Percentiles rank a stretch among this genome's conserved stretches.
Conservation (phyloP, 2,113 vertebrate species). For the Taurulus bubalis region DNA sequence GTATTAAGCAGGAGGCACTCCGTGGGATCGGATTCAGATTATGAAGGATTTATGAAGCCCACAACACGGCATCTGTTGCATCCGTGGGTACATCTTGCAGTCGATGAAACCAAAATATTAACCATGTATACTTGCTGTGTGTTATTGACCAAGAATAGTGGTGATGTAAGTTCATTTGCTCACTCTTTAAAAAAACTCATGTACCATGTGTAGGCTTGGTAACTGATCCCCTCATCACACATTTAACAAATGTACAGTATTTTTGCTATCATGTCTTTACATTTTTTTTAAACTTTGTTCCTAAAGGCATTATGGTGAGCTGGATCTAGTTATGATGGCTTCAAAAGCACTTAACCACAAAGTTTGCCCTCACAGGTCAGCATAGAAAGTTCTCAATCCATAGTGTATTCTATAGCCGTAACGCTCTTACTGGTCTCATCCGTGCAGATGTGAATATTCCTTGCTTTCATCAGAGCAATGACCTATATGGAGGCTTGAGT, state of each 20-base stretch:
- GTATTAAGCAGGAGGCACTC: conserved; percentile 55
- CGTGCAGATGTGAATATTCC: not conserved
- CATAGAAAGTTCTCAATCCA: not conserved
- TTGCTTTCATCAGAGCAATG: not conserved
- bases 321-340: not conserved
- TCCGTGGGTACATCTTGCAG: conserved; percentile 32
- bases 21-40: conserved; percentile 69
- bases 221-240: not conserved
- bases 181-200: not conserved
- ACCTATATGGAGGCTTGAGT: not conserved
- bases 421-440: not conserved
- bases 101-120: conserved; percentile 22
- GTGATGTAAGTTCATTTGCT: not conserved
- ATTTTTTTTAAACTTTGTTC: not conserved
- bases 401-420: not conserved
- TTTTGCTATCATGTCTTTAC: not conserved
- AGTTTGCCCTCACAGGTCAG: not conserved
- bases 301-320: not conserved
- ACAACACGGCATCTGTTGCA: conserved; percentile 61
- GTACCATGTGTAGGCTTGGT: not conserved
- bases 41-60: conserved; percentile 72
- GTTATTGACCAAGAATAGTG: not conserved
- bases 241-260: not conserved
- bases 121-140: not conserved
- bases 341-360: not conserved